Percentiles rank a stretch among this genome's conserved stretches.
phyloP scores from a whole-genome alignment of 1,140 invertebrate genomes.

The Ceratosolen fusciceps region DNA sequence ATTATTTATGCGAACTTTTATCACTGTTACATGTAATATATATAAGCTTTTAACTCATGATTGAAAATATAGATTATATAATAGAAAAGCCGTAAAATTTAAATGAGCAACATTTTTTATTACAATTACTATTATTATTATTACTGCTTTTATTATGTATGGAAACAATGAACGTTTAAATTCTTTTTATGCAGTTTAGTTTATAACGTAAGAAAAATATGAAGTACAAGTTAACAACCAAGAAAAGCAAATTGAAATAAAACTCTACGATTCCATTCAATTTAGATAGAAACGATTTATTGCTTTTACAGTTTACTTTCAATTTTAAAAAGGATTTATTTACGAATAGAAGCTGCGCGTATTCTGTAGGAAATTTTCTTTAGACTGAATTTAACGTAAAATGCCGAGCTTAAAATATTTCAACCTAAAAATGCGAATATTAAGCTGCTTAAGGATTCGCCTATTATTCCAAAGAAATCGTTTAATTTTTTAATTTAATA shows the following conservation, averaged over 20 bases:
- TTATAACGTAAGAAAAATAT: neutral
- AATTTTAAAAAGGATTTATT: constrained; percentile 36
- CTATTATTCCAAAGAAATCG: neutral
- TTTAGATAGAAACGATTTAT: constrained; percentile 23
- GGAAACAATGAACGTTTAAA: no score
- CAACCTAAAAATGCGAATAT: neutral
- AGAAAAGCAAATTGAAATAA: neutral
- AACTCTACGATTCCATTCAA: constrained; percentile 21
- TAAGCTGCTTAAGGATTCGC: neutral
- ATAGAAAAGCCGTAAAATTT: no score
- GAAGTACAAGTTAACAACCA: constrained; percentile 10
- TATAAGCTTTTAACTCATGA: no score
- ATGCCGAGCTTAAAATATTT: neutral
- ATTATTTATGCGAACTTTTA: no score
- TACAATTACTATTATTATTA: no score
- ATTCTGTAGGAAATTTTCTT: constrained; percentile 17
- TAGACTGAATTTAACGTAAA: constrained; percentile 20
- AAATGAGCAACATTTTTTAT: no score
- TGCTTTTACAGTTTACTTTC: constrained; percentile 17
- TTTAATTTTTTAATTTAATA: neutral
- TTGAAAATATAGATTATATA: no score
- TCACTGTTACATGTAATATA: no score
- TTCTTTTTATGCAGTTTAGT: neutral
- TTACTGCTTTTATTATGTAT: no score
- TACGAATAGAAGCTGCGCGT: neutral